These are phyloP conservation scores for Chelonus insularis DNA, from an alignment of 1,140 invertebrate species.

Conservation along the genomic window DNA sequence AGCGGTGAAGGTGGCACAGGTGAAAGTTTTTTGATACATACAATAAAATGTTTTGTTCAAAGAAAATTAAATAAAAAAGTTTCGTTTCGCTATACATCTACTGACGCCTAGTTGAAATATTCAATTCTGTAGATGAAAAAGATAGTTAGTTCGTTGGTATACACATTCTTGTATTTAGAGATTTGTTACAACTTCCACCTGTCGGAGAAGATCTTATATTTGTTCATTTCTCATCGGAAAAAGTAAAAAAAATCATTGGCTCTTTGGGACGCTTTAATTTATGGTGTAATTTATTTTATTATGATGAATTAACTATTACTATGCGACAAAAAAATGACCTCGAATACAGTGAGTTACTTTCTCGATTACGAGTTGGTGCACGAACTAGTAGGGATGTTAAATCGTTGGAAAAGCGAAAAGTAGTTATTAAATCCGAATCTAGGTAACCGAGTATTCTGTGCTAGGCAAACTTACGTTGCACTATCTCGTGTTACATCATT, in stretches of 20 bases:
- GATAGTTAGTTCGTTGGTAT: conserved; percentile 8
- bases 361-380: conserved; percentile 26
- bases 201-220: conserved; percentile 33
- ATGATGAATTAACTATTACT: conserved; percentile 35
- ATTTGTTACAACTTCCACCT: conserved; percentile 44
- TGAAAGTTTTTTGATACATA: no score
- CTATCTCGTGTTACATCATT: conserved; percentile 43
- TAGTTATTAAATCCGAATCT: conserved; percentile 10
- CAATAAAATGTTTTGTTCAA: no score
- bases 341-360: conserved; percentile 25
- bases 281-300: conserved; percentile 32
- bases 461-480: conserved; percentile 48
- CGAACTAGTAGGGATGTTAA: conserved; percentile 21
- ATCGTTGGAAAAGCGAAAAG: conserved; percentile 25
- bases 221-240: no score
- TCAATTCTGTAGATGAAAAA: conserved; percentile 33
- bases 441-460: conserved; percentile 39
- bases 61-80: no score
- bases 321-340: conserved; percentile 33
- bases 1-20: no score
- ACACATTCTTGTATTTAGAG: conserved; percentile 10
- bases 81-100: conserved; percentile 30
- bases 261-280: conserved; percentile 30
- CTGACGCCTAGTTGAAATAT: conserved; percentile 29
- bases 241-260: conserved; percentile 33